These are phyloP conservation scores for Lithophane socia DNA, from an alignment of 2,888 invertebrate species.

Conservation along the genomic window DNA sequence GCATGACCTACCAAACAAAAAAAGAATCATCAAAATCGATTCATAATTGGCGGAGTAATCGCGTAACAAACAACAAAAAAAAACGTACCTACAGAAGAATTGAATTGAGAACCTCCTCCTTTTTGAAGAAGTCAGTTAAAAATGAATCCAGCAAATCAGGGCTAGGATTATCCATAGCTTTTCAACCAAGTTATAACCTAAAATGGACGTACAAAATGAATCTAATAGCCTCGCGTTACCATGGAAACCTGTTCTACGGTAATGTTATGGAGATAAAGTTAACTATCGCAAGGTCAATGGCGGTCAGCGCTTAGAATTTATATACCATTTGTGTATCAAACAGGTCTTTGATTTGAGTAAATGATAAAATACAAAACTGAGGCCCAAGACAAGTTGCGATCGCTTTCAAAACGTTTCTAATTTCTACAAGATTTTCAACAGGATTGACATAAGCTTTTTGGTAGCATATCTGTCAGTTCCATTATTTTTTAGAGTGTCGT, in stretches of 20 bases:
- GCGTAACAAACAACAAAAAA: no score
- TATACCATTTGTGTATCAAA: slow-evolving; percentile 3
- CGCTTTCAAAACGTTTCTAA: no score
- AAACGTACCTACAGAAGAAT: no score
- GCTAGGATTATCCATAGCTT: not conserved
- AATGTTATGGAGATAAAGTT: slow-evolving; percentile 31
- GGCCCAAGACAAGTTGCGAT: not conserved
- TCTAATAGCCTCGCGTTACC: slow-evolving; percentile 26
- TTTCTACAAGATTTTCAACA: not conserved
- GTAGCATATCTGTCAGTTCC: no score
- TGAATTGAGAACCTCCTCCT: no score
- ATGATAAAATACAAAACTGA: not conserved
- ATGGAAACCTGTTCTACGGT: slow-evolving; percentile 31
- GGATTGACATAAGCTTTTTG: no score
- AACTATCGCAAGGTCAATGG: slow-evolving; percentile 25
- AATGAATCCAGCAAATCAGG: no score
- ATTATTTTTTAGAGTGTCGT: no score
- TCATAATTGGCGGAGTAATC: no score
- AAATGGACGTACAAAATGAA: slow-evolving; percentile 21
- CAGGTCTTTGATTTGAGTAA: not conserved
- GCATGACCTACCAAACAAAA: no score
- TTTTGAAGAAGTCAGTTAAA: no score
- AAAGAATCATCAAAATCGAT: no score
- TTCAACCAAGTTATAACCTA: not conserved
- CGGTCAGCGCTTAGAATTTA: slow-evolving; percentile 13